Evolutionary conservation across 2,888 invertebrate genomes (phyloP), one percentile per base, ranked within the genome.

Genomic region (Hydropsyche betteni): DNA sequence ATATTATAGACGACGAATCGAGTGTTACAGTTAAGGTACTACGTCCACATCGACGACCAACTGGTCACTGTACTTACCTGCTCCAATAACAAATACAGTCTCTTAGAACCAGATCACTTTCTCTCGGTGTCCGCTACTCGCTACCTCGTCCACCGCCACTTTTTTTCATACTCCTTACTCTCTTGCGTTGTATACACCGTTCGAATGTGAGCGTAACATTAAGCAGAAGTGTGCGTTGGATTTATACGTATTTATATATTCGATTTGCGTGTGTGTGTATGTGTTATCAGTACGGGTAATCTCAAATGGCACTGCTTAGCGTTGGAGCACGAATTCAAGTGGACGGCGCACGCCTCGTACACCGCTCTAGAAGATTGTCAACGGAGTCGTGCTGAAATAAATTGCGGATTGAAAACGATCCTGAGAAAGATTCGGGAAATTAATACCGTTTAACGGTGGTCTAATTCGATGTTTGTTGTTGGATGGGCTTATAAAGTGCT

Each of bases 41-140:
- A 38, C 51, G 51, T 34, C 38, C 52, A 70, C 36, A 52, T 70
- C 69, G 24, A 69, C 73, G 55, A 34, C 36, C 16, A 69, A 69
- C 79, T 77, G 77, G 79, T 77, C 76, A 77, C 76, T 64, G 73
- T 68, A 77, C 77, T 77, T 77, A 77, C 77, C 75, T 75, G 75
- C 77, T 78, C 74, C 76, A 76, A 79, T 79, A 79, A 76, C 77
- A 77, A 79, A 79, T 77, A 77, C 74, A 75, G 76, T 79, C 79
- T 76, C 77, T 76, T 74, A 79, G 77, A 79, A 79, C 79, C 75
- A 76, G 77, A 79, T 79, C 77, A 79, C 79, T 79, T 79, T 79
- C 79, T 79, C 79, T 58, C 68, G 55, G 52, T 75, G 69, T 68
- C 69, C 70, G 74, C 70, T 74, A 51, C 68, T 38, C 44, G 58